Conservation (phyloP, 2,888 invertebrate genomes). For the Stenurella melanura region DNA sequence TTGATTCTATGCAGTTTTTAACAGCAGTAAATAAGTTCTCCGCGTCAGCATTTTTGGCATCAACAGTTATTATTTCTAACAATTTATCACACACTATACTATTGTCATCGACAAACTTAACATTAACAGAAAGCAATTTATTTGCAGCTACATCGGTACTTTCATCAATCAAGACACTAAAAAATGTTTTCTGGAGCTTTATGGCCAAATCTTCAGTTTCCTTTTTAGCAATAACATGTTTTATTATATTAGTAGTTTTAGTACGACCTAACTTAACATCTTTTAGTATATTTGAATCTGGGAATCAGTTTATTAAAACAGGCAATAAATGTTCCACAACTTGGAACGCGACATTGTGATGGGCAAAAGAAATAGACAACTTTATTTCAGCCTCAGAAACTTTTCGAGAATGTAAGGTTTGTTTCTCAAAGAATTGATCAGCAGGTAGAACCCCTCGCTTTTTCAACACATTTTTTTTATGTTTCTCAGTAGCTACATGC, state of each 20-base stretch:
- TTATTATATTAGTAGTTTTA: neutral
- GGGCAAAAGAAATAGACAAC: too few species aligned
- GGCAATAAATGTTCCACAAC: neutral
- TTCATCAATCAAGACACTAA: neutral
- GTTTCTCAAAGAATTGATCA: neutral
- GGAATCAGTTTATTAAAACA: neutral
- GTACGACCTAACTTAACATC: neutral
- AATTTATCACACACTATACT: too few species aligned
- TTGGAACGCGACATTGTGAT: neutral
- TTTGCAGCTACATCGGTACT: neutral
- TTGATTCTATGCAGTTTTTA: too few species aligned
- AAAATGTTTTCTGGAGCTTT: neutral
- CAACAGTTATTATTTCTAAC: too few species aligned
- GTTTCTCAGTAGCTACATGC: constrained; percentile 5
- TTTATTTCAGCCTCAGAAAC: constrained; percentile 45
- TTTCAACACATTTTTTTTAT: constrained; percentile 8
- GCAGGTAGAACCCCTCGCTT: neutral
- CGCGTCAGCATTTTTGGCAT: too few species aligned
- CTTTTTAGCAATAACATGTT: neutral
- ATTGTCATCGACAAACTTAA: too few species aligned
- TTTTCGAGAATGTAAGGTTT: neutral
- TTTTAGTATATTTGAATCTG: neutral
- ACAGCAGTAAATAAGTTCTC: too few species aligned
- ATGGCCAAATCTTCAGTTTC: neutral
- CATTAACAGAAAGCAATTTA: neutral